Conservation (phyloP, 2,888 invertebrate species). For the Lithophane ornitopus region DNA sequence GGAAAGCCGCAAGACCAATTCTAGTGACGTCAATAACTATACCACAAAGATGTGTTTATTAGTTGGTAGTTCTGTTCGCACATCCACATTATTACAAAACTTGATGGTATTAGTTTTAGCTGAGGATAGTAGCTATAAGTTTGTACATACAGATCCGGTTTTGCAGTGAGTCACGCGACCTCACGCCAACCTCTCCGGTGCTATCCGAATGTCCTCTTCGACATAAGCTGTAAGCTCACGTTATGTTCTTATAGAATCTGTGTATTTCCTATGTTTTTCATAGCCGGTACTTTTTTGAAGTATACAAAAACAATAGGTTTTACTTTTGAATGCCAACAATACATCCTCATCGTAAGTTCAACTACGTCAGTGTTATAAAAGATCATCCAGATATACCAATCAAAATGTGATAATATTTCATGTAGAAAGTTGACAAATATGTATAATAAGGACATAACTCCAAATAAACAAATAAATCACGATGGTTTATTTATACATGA, state of each 20-base stretch:
- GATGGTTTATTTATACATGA: constrained; percentile 26
- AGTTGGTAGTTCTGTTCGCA: constrained; percentile 8
- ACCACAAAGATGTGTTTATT: constrained; percentile 31
- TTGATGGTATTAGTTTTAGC: constrained; percentile 32
- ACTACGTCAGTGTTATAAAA: not conserved
- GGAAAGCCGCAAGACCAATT: constrained; percentile 28
- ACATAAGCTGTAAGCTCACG: constrained; percentile 55
- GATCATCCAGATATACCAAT: not conserved
- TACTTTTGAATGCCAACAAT: not conserved
- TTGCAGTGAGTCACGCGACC: constrained; percentile 85
- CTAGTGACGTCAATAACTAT: constrained; percentile 1
- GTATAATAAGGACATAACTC: not conserved
- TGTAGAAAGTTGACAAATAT: not conserved
- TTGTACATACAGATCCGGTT: constrained; percentile 81
- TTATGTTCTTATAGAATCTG: constrained; percentile 21
- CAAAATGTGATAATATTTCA: not conserved
- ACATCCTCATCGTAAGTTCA: not conserved
- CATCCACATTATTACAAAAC: constrained; percentile 31
- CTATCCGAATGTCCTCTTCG: constrained; percentile 72
- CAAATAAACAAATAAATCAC: constrained; percentile 39
- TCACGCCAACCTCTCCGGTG: constrained; percentile 80
- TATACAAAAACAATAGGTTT: not conserved
- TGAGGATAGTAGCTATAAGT: constrained; percentile 34
- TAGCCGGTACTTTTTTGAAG: not conserved
- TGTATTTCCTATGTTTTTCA: constrained; percentile 41